phyloP scores from a whole-genome alignment of 2,113 vertebrate genomes.

The Archilochus colubris region DNA sequence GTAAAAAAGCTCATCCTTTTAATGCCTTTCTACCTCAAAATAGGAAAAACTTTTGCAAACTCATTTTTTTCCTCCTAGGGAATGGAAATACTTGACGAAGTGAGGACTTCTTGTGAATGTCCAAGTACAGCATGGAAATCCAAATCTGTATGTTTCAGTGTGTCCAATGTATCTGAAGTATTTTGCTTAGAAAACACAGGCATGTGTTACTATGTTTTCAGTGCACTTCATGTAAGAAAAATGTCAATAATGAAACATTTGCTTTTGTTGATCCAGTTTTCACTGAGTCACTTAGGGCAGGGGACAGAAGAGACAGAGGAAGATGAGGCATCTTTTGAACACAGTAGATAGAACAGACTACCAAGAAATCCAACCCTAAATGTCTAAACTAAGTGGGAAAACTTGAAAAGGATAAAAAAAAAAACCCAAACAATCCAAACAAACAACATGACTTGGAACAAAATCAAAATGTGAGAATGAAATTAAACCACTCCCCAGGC shows the following conservation, averaged over 20 bases:
- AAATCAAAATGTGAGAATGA: not conserved
- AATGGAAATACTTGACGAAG: not conserved
- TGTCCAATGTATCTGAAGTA: not conserved
- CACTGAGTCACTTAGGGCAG: not conserved
- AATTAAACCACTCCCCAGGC: not conserved
- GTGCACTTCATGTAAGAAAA: not conserved
- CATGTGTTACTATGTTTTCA: not conserved
- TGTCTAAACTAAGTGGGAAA: constrained; percentile 4
- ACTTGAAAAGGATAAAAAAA: not conserved
- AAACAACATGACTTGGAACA: not conserved
- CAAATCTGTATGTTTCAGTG: not conserved
- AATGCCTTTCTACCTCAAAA: not conserved
- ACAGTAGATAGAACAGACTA: not conserved
- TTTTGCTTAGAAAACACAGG: not conserved
- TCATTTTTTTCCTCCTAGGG: not conserved
- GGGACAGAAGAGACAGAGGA: not conserved
- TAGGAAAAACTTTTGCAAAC: not conserved
- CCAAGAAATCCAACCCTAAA: not conserved
- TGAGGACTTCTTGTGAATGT: not conserved
- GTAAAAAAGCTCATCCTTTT: not conserved
- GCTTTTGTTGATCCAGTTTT: constrained; percentile 12
- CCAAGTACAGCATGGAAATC: not conserved
- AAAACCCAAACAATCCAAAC: not conserved
- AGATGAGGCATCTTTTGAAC: not conserved
- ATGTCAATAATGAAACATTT: not conserved